A percentile compares a stretch with the other conserved stretches of the same genome.
Evolutionary conservation across 2,113 vertebrate genomes (phyloP).

Genomic region (Lampris megalopsis): DNA sequence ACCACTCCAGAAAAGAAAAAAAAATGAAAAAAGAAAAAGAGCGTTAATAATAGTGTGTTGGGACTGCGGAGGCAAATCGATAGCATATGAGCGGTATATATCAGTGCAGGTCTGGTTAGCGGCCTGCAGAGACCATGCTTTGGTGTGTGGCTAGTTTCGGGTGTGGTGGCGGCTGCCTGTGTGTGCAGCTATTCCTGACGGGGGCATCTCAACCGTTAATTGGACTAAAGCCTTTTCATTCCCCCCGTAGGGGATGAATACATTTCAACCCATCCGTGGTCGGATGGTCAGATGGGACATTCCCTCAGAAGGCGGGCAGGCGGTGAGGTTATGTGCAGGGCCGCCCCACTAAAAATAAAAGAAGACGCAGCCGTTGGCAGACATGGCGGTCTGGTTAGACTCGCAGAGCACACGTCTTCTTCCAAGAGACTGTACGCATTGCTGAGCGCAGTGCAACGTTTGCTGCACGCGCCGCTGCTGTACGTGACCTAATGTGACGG

Average conservation of each 20-base stretch:
- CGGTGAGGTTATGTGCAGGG: conserved; percentile 48
- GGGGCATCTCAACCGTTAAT: conserved; percentile 64
- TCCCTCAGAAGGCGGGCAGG: conserved; percentile 37
- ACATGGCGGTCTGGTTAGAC: conserved; percentile 61
- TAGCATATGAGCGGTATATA: conserved; percentile 15
- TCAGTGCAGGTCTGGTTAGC: conserved; percentile 30
- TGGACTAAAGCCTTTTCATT: conserved; percentile 60
- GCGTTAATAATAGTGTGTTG: conserved; percentile 8
- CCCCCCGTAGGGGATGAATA: conserved; percentile 46
- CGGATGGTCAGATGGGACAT: conserved; percentile 33
- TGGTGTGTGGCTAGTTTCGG: conserved; percentile 45
- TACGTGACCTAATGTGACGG: conserved; percentile 17
- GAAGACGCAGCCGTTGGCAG: conserved; percentile 52
- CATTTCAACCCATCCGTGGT: conserved; percentile 59
- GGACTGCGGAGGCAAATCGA: background rate
- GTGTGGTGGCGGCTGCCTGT: conserved; percentile 44
- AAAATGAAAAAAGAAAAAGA: no score
- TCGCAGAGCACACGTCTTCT: conserved; percentile 9
- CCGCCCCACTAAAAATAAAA: conserved; percentile 67
- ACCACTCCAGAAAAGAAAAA: no score
- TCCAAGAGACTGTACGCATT: background rate
- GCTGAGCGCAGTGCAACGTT: conserved; percentile 25
- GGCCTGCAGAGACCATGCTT: conserved; percentile 21
- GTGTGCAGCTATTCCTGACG: conserved; percentile 47
- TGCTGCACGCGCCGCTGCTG: conserved; percentile 21